These are phyloP conservation scores for Folsomia candida DNA, from an alignment of 2,888 invertebrate genomes.

Conservation along the genomic window DNA sequence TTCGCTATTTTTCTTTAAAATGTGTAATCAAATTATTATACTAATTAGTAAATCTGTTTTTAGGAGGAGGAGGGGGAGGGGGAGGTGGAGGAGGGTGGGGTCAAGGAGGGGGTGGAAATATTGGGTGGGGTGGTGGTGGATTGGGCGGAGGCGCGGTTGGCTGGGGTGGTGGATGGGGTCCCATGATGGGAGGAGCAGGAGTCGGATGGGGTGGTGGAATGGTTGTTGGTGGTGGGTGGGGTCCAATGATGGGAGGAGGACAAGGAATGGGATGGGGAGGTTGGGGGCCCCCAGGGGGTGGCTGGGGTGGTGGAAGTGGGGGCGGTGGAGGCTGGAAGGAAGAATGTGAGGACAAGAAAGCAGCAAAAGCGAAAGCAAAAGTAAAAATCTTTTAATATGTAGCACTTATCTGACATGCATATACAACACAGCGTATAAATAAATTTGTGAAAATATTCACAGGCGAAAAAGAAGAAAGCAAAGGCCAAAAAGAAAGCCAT, in stretches of 20 bases:
- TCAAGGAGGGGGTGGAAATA: too few relatives aligned
- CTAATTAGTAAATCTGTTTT: too few relatives aligned
- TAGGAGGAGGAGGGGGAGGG: too few relatives aligned
- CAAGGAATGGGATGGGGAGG: neutral
- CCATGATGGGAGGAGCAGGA: neutral
- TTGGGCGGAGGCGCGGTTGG: neutral
- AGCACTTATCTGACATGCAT: neutral
- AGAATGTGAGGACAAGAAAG: slow-evolving; percentile 7
- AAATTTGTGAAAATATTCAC: too few relatives aligned
- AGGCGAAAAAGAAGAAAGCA: slow-evolving; percentile 4
- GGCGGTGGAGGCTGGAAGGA: neutral
- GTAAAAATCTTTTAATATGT: neutral
- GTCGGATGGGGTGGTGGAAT: neutral
- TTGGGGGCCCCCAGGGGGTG: neutral
- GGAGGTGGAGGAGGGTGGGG: neutral
- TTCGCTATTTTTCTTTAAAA: neutral
- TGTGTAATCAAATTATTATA: too few relatives aligned
- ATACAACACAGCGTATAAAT: neutral
- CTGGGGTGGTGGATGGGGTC: neutral
- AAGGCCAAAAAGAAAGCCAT: neutral
- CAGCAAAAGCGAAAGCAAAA: neutral
- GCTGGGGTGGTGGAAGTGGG: neutral
- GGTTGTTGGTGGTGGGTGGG: neutral
- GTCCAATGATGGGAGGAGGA: too few relatives aligned
- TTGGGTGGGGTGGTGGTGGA: slow-evolving; percentile 4